These are phyloP conservation scores for Crotalus viridis DNA, from an alignment of 2,113 vertebrate genomes.

Conservation along the genomic window DNA sequence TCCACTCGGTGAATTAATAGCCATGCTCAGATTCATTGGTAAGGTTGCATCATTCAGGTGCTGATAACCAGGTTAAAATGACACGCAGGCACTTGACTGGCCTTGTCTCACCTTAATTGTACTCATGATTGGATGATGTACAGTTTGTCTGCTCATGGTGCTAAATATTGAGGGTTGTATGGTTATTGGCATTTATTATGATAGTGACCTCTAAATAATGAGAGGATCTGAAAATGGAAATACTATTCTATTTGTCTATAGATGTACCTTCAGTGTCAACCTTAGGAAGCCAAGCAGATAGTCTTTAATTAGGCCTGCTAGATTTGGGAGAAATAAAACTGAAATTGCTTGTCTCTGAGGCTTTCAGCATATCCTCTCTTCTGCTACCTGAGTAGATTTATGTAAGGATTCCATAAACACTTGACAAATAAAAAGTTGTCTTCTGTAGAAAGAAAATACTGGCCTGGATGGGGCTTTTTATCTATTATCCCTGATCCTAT, in stretches of 20 bases:
- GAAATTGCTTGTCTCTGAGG: not conserved
- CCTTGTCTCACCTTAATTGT: not conserved
- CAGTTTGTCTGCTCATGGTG: not conserved
- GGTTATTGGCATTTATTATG: not conserved
- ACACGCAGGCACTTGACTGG: not conserved
- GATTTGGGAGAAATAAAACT: not conserved
- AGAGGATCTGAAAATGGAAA: not conserved
- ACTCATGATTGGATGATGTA: not conserved
- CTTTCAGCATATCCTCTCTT: not conserved
- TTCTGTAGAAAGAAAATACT: not conserved
- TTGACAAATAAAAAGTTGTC: not conserved
- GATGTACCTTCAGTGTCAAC: not conserved
- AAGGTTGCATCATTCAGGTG: not conserved
- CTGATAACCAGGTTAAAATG: slow-evolving; percentile 8
- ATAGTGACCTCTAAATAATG: not conserved
- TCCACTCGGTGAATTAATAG: not conserved
- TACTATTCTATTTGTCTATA: not conserved
- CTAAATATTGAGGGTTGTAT: not conserved
- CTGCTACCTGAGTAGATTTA: not conserved
- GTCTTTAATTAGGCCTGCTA: not conserved
- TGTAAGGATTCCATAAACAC: not conserved
- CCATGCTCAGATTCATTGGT: not conserved
- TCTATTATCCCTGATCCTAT: not conserved
- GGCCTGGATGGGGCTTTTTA: not conserved
- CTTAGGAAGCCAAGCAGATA: not conserved